These are phyloP conservation scores for Cyprichromis sp. DNA, from an alignment of 2,113 vertebrate species.

Conservation along the genomic window DNA sequence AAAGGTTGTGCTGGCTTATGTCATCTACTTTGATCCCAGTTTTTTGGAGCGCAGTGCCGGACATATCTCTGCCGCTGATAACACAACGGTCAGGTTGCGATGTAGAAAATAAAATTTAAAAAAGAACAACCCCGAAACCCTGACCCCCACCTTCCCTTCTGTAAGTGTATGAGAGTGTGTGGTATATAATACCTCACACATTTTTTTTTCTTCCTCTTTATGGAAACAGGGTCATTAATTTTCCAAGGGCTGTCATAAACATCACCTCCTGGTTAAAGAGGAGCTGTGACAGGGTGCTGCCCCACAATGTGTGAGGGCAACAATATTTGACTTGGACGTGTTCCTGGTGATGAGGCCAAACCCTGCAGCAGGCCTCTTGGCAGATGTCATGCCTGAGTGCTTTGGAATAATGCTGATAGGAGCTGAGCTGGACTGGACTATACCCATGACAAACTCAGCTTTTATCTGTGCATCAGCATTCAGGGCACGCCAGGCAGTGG, in stretches of 20 bases:
- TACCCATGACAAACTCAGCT: neutral
- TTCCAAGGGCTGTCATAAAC: slow-evolving; percentile 52
- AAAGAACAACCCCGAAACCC: neutral
- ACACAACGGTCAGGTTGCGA: slow-evolving; percentile 26
- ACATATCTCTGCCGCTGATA: slow-evolving; percentile 35
- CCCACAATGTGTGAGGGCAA: slow-evolving; percentile 47
- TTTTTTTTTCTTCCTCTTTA: neutral
- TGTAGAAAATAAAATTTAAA: neutral
- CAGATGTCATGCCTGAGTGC: slow-evolving; percentile 57
- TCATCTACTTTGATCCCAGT: slow-evolving; percentile 66
- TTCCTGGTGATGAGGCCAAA: slow-evolving; percentile 54
- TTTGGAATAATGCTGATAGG: slow-evolving; percentile 52
- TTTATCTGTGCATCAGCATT: slow-evolving; percentile 22
- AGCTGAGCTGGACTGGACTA: slow-evolving; percentile 24
- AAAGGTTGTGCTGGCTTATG: slow-evolving; percentile 56
- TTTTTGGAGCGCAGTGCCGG: slow-evolving; percentile 27
- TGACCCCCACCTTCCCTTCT: neutral
- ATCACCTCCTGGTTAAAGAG: slow-evolving; percentile 37
- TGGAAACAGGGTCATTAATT: slow-evolving; percentile 47
- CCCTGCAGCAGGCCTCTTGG: slow-evolving; percentile 53
- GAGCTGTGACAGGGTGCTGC: slow-evolving; percentile 37
- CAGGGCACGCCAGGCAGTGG: neutral
- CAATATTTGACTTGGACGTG: slow-evolving; percentile 64
- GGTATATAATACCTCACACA: slow-evolving; percentile 2
- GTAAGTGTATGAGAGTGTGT: neutral